Percentiles rank a stretch among this genome's conserved stretches.
These are phyloP conservation scores for Gallirallus australis DNA, from an alignment of 2,797 vertebrate species.

Conservation along the genomic window DNA sequence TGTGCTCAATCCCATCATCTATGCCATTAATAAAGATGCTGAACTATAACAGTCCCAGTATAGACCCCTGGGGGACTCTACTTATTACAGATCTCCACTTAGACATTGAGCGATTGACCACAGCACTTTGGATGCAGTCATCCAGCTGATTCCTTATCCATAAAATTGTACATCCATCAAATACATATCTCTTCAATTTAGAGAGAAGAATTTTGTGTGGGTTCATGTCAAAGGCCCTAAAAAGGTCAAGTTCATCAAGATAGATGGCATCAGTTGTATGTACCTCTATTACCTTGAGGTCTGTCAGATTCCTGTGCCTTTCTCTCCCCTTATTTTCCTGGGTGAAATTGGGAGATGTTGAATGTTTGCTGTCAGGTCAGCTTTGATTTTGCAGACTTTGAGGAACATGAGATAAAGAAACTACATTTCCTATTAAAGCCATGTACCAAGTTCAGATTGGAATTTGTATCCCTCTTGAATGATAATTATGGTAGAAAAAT, in stretches of 20 bases:
- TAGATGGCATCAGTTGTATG: not conserved
- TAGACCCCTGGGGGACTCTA: not conserved
- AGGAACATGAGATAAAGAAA: not conserved
- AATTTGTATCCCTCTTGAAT: not conserved
- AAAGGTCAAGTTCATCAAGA: not conserved
- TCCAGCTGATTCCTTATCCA: not conserved
- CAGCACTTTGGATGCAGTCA: not conserved
- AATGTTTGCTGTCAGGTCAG: not conserved
- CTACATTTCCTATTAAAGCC: not conserved
- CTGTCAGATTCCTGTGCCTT: not conserved
- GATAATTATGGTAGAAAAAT: not conserved
- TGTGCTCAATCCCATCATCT: not conserved
- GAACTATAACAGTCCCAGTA: not conserved
- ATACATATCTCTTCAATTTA: too few species aligned
- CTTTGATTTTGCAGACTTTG: not conserved
- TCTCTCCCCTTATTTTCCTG: not conserved
- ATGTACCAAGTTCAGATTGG: not conserved
- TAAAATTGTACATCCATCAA: not conserved
- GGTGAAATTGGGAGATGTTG: not conserved
- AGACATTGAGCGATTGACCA: not conserved
- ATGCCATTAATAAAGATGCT: not conserved
- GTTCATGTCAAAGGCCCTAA: not conserved
- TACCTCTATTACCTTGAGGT: rapidly evolving
- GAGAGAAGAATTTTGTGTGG: not conserved
- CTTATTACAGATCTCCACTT: not conserved